A percentile compares a stretch with the other conserved stretches of the same genome.
These are phyloP conservation scores for Azemiops feae DNA, from an alignment of 2,113 vertebrate genomes.

Conservation along the genomic window DNA sequence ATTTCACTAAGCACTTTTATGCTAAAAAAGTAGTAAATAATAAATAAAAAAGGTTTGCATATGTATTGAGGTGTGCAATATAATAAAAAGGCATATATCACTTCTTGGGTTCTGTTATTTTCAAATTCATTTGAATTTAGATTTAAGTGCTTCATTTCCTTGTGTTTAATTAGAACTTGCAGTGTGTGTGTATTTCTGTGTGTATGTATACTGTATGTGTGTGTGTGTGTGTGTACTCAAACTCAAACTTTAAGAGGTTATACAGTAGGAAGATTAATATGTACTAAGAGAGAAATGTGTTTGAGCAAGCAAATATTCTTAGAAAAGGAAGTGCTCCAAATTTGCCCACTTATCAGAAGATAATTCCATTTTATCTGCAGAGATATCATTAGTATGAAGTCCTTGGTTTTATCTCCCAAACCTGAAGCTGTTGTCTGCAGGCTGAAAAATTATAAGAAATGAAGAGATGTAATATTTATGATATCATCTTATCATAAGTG, in stretches of 20 bases:
- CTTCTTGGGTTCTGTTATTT: neutral
- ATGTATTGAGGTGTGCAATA: neutral
- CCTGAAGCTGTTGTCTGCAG: neutral
- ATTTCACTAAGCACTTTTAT: neutral
- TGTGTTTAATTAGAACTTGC: neutral
- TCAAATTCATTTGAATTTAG: neutral
- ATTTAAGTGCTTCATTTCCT: neutral
- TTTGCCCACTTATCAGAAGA: neutral
- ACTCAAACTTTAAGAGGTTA: neutral
- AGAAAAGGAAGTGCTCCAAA: neutral
- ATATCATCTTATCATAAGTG: neutral
- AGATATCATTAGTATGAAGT: neutral
- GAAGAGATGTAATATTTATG: slow-evolving; percentile 26
- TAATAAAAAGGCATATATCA: neutral
- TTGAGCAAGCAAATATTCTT: neutral
- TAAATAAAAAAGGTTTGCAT: neutral
- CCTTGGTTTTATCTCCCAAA: slow-evolving; percentile 18
- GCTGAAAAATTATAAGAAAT: slow-evolving; percentile 27
- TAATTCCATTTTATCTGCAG: neutral
- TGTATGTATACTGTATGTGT: too few species aligned
- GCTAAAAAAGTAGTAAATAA: neutral
- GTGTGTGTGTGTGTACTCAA: too few species aligned
- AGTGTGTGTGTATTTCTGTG: too few species aligned
- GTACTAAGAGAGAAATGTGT: neutral
- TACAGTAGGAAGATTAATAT: neutral